A percentile compares a stretch with the other conserved stretches of the same genome.
These are phyloP conservation scores for Erynnis tages DNA, from an alignment of 2,888 invertebrate genomes.

Conservation along the genomic window DNA sequence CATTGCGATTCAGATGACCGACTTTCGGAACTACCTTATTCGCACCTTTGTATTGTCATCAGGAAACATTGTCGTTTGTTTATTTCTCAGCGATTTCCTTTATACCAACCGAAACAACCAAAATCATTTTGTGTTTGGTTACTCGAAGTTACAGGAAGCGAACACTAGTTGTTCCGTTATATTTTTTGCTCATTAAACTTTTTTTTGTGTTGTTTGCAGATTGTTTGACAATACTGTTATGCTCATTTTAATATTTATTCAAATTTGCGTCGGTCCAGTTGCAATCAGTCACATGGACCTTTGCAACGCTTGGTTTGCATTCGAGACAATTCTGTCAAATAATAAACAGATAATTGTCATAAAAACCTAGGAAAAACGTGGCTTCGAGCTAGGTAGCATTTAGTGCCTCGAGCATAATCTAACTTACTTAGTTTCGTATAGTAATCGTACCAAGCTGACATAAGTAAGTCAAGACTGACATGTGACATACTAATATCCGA, in stretches of 20 bases:
- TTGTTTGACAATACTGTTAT: constrained; percentile 20
- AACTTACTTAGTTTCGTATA: no score
- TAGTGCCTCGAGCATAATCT: no score
- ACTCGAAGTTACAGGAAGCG: constrained; percentile 12
- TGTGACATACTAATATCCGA: no score
- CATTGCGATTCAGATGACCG: constrained; percentile 18
- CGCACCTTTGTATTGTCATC: constrained; percentile 13
- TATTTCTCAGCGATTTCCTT: constrained; percentile 14
- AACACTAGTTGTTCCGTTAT: constrained; percentile 9
- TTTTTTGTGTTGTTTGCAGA: constrained; percentile 7
- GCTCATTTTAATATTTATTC: constrained; percentile 22
- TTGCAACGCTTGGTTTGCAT: constrained; percentile 13
- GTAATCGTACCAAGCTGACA: no score
- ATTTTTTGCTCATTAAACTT: constrained; percentile 12
- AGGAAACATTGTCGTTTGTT: constrained; percentile 20
- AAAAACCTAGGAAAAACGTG: constrained; percentile 1
- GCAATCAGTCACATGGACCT: constrained; percentile 26
- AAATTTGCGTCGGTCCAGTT: constrained; percentile 21
- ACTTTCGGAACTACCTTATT: constrained; percentile 7
- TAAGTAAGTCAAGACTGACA: no score
- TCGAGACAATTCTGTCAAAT: constrained; percentile 10
- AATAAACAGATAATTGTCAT: constrained; percentile 14
- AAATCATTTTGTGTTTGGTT: constrained; percentile 17
- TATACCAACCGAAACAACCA: no score
- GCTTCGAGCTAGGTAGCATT: no score